Evolutionary conservation across 2,113 vertebrate species (phyloP).

Genomic region (Apodemus speciosus): DNA sequence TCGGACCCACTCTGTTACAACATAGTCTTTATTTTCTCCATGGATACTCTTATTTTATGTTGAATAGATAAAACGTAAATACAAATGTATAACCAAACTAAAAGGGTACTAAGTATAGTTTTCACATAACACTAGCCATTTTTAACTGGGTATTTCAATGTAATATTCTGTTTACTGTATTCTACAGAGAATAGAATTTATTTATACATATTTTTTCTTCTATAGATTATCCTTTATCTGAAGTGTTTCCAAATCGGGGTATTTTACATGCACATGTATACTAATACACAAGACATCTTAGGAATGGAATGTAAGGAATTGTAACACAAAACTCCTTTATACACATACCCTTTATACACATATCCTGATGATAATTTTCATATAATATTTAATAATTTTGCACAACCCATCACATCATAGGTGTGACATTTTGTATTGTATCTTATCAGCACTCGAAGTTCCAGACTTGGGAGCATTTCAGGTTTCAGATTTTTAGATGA

Average conservation of each 20-base stretch:
- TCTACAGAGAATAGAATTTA: background rate
- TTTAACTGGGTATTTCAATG: constrained; percentile 2
- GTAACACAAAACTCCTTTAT: background rate
- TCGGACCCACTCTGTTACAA: background rate
- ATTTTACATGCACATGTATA: background rate
- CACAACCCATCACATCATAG: background rate
- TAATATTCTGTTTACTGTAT: background rate
- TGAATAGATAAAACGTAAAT: constrained; percentile 23
- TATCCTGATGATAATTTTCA: background rate
- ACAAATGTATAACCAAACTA: background rate
- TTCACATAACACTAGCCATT: background rate
- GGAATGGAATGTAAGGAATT: background rate
- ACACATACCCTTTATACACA: background rate
- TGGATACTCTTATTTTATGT: constrained; percentile 14
- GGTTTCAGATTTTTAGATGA: background rate
- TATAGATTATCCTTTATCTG: background rate
- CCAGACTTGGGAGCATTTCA: background rate
- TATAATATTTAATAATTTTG: background rate
- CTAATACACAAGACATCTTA: background rate
- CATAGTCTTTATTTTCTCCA: background rate
- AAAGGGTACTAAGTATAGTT: background rate
- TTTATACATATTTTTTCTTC: background rate
- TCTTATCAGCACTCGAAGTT: background rate
- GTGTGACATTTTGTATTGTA: background rate
- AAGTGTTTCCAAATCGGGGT: background rate